phyloP scores from a whole-genome alignment of 2,113 vertebrate species.

The Agapornis roseicollis region DNA sequence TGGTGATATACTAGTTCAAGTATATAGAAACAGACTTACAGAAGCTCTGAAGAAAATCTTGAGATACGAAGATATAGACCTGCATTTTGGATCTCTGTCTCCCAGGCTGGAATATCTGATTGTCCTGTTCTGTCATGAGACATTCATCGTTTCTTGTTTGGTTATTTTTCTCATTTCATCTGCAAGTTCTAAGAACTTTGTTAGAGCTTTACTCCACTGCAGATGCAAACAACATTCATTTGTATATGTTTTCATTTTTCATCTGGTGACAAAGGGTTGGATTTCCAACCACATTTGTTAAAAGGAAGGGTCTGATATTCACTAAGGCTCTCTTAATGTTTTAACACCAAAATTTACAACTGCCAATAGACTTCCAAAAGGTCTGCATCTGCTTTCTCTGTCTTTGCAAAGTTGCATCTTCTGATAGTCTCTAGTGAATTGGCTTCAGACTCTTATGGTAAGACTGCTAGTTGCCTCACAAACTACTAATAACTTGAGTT shows the following conservation, averaged over 20 bases:
- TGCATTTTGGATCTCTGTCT: not conserved
- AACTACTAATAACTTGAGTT: not conserved
- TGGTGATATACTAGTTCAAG: not conserved
- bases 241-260: not conserved
- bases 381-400: not conserved
- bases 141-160: not conserved
- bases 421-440: not conserved
- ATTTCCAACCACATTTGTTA: not conserved
- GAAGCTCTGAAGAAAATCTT: not conserved
- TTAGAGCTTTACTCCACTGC: not conserved
- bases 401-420: not conserved
- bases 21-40: not conserved
- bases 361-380: not conserved
- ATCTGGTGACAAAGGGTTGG: not conserved
- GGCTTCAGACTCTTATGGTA: not conserved
- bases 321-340: not conserved
- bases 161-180: not conserved
- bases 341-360: not conserved
- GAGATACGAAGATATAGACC: not conserved
- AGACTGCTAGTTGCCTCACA: not conserved
- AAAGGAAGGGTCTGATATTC: not conserved
- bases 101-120: not conserved
- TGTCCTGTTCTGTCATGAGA: not conserved
- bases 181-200: not conserved
- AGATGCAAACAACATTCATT: not conserved